These are phyloP conservation scores for Leiothrix lutea DNA, from an alignment of 2,113 vertebrate genomes.

Conservation along the genomic window DNA sequence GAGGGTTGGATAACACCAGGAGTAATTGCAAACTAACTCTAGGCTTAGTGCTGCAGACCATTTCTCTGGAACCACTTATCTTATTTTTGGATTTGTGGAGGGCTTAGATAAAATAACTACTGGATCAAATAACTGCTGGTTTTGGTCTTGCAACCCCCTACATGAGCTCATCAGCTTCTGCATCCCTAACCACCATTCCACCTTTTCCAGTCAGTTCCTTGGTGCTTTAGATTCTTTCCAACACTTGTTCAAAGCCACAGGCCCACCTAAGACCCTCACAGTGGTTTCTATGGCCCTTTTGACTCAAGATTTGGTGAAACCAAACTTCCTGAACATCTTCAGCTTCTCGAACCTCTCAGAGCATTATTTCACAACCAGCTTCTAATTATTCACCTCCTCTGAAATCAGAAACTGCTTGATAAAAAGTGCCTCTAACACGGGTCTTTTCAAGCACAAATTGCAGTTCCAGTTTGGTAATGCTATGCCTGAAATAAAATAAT, in stretches of 20 bases:
- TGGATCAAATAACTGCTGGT: not conserved
- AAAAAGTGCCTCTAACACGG: not conserved
- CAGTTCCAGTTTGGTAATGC: not conserved
- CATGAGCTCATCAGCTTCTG: not conserved
- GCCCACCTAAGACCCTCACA: not conserved
- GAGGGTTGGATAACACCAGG: rapidly evolving
- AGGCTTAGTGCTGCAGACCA: not conserved
- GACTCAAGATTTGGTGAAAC: not conserved
- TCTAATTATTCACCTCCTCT: not conserved
- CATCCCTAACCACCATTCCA: not conserved
- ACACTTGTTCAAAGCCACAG: not conserved
- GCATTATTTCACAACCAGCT: not conserved
- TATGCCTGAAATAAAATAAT: not conserved
- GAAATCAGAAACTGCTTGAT: not conserved
- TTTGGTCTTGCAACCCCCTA: not conserved
- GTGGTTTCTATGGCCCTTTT: not conserved
- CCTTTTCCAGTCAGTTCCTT: not conserved
- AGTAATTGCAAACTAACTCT: not conserved
- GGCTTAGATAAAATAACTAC: not conserved
- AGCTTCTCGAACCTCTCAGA: not conserved
- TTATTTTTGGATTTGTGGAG: conserved; percentile 6
- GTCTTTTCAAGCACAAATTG: not conserved
- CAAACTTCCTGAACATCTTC: not conserved
- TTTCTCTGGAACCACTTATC: not conserved
- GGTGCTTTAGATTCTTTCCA: not conserved